phyloP scores from a whole-genome alignment of 2,113 vertebrate genomes.

The Chaetops frenatus region DNA sequence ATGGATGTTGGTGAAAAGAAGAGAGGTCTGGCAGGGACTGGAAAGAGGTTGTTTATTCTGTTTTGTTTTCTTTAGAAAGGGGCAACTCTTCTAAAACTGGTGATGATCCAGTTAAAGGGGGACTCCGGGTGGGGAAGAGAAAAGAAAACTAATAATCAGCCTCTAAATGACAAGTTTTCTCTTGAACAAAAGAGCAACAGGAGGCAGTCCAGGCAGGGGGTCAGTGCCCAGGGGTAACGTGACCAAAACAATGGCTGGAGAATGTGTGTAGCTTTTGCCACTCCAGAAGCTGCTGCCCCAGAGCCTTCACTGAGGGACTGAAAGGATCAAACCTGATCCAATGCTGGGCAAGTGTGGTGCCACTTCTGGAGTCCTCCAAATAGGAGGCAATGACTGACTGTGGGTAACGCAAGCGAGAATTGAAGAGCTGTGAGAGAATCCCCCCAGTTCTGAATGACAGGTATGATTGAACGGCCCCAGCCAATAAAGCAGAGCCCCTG shows the following conservation, averaged over 20 bases:
- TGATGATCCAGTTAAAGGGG: slow-evolving; percentile 58
- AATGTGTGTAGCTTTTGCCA: slow-evolving; percentile 26
- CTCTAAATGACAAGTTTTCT: slow-evolving; percentile 52
- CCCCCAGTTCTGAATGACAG: background rate
- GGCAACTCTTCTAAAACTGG: slow-evolving; percentile 48
- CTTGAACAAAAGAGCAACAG: slow-evolving; percentile 64
- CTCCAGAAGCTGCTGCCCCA: slow-evolving; percentile 22
- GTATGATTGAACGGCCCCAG: background rate
- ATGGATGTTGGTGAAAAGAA: slow-evolving; percentile 45
- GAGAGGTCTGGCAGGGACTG: slow-evolving; percentile 14
- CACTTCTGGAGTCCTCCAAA: background rate
- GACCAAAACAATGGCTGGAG: slow-evolving; percentile 26
- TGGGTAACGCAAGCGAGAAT: background rate
- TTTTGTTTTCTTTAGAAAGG: slow-evolving; percentile 64
- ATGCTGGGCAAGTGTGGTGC: background rate
- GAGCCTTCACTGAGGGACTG: background rate
- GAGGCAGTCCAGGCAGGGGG: slow-evolving; percentile 28
- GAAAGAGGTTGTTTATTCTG: slow-evolving; percentile 58
- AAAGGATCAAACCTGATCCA: background rate
- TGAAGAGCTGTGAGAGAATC: background rate
- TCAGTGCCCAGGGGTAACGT: slow-evolving; percentile 36
- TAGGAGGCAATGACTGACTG: background rate
- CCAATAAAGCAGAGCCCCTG: background rate
- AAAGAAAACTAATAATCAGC: slow-evolving; percentile 66
- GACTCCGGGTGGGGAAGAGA: slow-evolving; percentile 10